Evolutionary conservation across 2,888 invertebrate genomes (phyloP), one percentile per base, ranked within the genome.

Genomic region (Drosophila tripunctata): DNA sequence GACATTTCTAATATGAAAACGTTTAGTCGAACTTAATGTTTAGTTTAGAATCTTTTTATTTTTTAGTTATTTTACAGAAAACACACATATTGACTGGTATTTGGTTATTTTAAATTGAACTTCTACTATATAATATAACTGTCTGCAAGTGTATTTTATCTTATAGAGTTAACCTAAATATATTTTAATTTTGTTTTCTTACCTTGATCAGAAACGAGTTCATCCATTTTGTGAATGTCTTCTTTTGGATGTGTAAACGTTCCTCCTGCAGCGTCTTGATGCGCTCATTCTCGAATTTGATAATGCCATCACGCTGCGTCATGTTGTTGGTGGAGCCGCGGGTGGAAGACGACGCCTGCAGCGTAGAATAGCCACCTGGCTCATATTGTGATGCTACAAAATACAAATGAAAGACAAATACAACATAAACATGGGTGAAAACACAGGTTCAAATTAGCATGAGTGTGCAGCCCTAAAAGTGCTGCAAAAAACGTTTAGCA

Each of bases 151-250:
- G n/a, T n/a, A n/a, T n/a, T n/a, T n/a, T n/a, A n/a, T n/a, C n/a
- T n/a, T n/a, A n/a, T n/a, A n/a, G n/a, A n/a, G n/a, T n/a, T n/a
- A n/a, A n/a, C n/a, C n/a, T n/a, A n/a, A n/a, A n/a, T n/a, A n/a
- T n/a, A n/a, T n/a, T n/a, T n/a, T n/a, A n/a, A n/a, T n/a, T n/a
- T n/a, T n/a, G n/a, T 19, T 2, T 3, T 3, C 75, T 79, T 89
- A 98, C 98, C 96, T 98, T 98, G 90, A 96, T 95, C 88, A 98
- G 92, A 92, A 98, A 98, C 15, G 97, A 98, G 93, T 98, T 98
- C 96, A 98, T 96, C 98, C 98, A 98, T 97, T 99, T 99, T 86
- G 99, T 99, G 93, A 99, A 99, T 24, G 99, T 99, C 92, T 99
- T 99, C 94, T 99, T 99, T 93, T 99, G 99, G 83, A 99, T 99